These are phyloP conservation scores for Nemapogon koenigi DNA, from an alignment of 2,888 invertebrate genomes.

Conservation along the genomic window DNA sequence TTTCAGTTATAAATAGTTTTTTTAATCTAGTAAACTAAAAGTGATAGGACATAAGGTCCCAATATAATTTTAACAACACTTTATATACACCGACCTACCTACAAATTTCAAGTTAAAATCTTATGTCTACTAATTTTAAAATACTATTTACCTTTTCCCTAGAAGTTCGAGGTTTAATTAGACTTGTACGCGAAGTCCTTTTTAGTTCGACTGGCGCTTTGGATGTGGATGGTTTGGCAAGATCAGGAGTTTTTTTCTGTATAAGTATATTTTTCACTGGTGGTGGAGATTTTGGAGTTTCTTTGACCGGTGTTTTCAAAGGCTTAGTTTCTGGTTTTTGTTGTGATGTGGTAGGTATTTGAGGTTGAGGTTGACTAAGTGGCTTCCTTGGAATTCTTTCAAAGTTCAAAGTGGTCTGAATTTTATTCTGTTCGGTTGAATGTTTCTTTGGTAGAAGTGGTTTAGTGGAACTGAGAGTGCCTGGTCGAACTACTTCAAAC, in stretches of 20 bases:
- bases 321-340: constrained; percentile 14
- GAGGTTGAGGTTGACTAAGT: constrained; percentile 15
- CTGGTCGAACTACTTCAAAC: constrained; percentile 81
- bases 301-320: constrained; percentile 19
- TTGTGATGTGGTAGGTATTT: too few relatives aligned
- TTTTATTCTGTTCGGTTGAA: constrained; percentile 31
- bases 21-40: too few relatives aligned
- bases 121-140: too few relatives aligned
- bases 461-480: constrained; percentile 54
- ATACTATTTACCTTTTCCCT: constrained; percentile 42
- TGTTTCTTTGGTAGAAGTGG: constrained; percentile 36
- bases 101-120: too few relatives aligned
- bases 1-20: too few relatives aligned
- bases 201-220: constrained; percentile 22
- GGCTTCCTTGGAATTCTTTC: constrained; percentile 36
- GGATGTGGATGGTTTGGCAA: constrained; percentile 22
- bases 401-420: constrained; percentile 58
- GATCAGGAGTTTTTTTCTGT: constrained; percentile 7
- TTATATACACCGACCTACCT: too few relatives aligned
- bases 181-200: background rate
- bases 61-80: too few relatives aligned
- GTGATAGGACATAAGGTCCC: too few relatives aligned
- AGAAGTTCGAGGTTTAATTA: constrained; percentile 16
- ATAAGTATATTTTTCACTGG: constrained; percentile 23
- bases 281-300: constrained; percentile 26